These are phyloP conservation scores for Boloria euphrosyne DNA, from an alignment of 2,888 invertebrate genomes.

Conservation along the genomic window DNA sequence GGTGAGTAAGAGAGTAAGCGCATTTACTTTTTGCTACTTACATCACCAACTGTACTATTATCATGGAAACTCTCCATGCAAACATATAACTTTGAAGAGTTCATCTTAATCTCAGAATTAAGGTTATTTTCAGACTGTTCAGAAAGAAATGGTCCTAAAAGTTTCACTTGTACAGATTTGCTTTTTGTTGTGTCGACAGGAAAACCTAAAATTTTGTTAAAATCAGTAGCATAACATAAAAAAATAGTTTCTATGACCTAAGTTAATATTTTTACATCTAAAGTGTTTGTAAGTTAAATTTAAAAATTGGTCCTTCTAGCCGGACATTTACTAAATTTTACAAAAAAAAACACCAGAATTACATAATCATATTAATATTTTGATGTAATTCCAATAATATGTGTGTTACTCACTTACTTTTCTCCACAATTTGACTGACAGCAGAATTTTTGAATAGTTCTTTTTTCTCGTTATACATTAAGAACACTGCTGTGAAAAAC, in stretches of 20 bases:
- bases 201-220: slow-evolving; percentile 42
- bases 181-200: slow-evolving; percentile 26
- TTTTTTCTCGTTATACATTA: slow-evolving; percentile 86
- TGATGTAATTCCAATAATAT: no score
- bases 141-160: slow-evolving; percentile 52
- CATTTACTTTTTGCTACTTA: not conserved
- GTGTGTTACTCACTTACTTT: slow-evolving; percentile 53
- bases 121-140: slow-evolving; percentile 52
- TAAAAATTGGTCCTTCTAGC: slow-evolving; percentile 2
- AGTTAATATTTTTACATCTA: no score
- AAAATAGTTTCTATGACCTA: no score
- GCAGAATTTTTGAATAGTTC: slow-evolving; percentile 83
- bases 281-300: no score
- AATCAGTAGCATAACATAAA: not conserved
- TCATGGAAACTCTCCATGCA: slow-evolving; percentile 8
- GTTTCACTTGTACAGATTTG: slow-evolving; percentile 36
- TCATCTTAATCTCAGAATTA: slow-evolving; percentile 43
- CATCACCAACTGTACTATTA: not conserved
- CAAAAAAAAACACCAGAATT: no score
- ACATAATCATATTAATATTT: no score
- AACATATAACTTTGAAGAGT: slow-evolving; percentile 16
- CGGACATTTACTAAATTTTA: not conserved
- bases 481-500: slow-evolving; percentile 85
- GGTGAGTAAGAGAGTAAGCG: no score
- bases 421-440: slow-evolving; percentile 52